A percentile compares a stretch with the other conserved stretches of the same genome.
phyloP scores from a whole-genome alignment of 1,140 invertebrate genomes.

The Drosophila ohnishii region DNA sequence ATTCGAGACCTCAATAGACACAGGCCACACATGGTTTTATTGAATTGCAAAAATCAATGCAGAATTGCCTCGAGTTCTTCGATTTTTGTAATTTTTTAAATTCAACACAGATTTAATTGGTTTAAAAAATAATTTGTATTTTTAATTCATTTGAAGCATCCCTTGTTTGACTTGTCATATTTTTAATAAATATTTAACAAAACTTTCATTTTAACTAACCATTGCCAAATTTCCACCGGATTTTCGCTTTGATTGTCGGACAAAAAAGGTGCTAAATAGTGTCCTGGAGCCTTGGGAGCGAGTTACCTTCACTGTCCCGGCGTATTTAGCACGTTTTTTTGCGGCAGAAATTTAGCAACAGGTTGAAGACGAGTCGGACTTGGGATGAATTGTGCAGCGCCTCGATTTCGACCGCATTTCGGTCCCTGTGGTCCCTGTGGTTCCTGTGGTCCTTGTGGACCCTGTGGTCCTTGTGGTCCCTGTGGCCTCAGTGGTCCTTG shows the following conservation, averaged over 20 bases:
- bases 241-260: constrained; percentile 32
- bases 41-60: constrained; percentile 6
- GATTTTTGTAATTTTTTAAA: too few species aligned
- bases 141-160: neutral
- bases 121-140: neutral
- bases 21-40: constrained; percentile 13
- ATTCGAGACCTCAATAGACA: constrained; percentile 17
- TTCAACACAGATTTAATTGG: neutral
- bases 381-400: constrained; percentile 27
- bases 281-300: constrained; percentile 9
- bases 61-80: constrained; percentile 18
- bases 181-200: constrained; percentile 7
- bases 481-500: neutral
- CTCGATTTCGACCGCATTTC: constrained; percentile 12
- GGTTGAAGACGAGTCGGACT: constrained; percentile 21
- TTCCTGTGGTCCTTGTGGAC: neutral
- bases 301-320: constrained; percentile 14
- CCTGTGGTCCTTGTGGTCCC: neutral
- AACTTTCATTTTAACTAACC: constrained; percentile 10
- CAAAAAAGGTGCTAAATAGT: constrained; percentile 71
- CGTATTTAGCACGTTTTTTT: constrained; percentile 75
- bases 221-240: constrained; percentile 22
- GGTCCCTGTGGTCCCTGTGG: neutral
- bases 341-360: constrained; percentile 36
- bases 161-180: neutral